These are phyloP conservation scores for Heloderma charlesbogerti DNA, from an alignment of 2,113 vertebrate species.

Conservation along the genomic window DNA sequence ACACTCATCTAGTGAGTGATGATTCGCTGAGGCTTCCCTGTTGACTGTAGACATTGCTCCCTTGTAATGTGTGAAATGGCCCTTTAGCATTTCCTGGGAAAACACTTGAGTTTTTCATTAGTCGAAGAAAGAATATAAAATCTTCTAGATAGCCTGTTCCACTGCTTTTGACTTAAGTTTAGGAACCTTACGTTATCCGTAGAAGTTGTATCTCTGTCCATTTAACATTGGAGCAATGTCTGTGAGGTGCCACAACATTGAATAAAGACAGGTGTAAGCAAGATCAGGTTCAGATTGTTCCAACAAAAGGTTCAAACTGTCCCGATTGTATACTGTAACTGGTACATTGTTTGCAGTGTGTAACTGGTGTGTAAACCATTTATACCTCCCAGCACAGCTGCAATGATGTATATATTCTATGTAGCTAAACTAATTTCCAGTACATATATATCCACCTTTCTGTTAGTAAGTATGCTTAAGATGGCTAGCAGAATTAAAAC, in stretches of 20 bases:
- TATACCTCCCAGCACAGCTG: background rate
- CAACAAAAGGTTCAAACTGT: background rate
- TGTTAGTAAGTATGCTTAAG: no score
- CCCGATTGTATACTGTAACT: background rate
- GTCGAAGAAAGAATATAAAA: constrained; percentile 31
- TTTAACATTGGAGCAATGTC: background rate
- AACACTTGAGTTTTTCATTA: constrained; percentile 32
- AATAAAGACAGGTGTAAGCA: background rate
- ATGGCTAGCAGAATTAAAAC: background rate
- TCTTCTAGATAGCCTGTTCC: constrained; percentile 36
- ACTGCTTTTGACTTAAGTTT: background rate
- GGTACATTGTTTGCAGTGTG: background rate
- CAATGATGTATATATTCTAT: background rate
- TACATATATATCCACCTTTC: no score
- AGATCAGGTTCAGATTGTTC: background rate
- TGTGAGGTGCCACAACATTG: background rate
- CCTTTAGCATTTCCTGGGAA: constrained; percentile 40
- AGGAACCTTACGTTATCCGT: constrained; percentile 13
- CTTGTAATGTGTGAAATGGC: background rate
- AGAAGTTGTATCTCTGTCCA: background rate
- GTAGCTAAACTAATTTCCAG: background rate
- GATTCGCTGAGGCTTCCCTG: no score
- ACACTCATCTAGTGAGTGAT: background rate
- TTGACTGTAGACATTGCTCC: background rate
- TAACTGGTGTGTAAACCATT: background rate